Evolutionary conservation across 2,797 vertebrate genomes (phyloP).

Genomic region (Hydrolagus colliei): DNA sequence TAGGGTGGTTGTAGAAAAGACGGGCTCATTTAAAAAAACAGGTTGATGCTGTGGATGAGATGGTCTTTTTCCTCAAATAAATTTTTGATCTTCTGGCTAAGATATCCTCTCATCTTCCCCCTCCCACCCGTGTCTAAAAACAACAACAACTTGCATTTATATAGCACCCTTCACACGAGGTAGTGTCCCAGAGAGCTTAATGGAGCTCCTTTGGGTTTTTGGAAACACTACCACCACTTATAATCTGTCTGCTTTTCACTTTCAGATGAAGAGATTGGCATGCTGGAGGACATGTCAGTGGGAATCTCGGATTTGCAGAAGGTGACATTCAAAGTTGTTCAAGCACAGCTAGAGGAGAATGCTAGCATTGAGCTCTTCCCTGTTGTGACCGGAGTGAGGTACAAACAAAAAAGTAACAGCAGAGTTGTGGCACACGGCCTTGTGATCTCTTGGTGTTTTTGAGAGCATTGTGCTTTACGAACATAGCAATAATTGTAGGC

Average conservation of each 20-base stretch:
- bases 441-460: neutral
- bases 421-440: neutral
- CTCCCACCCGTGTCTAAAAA: too few relatives aligned
- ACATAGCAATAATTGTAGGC: too few relatives aligned
- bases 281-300: conserved; percentile 96
- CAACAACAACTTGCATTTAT: too few relatives aligned
- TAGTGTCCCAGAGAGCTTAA: neutral
- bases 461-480: neutral
- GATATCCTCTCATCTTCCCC: too few relatives aligned
- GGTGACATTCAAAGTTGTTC: conserved; percentile 83
- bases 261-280: conserved; percentile 90
- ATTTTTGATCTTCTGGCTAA: too few relatives aligned
- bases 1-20: too few relatives aligned
- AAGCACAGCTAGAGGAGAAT: conserved; percentile 74
- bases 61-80: too few relatives aligned
- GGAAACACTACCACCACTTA: neutral
- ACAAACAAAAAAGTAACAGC: conserved; percentile 44
- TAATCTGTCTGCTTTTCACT: neutral
- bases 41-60: too few relatives aligned
- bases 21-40: too few relatives aligned
- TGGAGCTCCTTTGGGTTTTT: neutral
- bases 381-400: conserved; percentile 82
- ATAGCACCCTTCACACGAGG: too few relatives aligned
- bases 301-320: conserved; percentile 85
- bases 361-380: conserved; percentile 70